phyloP scores from a whole-genome alignment of 2,888 invertebrate genomes.

The Ptilodon capucinus region DNA sequence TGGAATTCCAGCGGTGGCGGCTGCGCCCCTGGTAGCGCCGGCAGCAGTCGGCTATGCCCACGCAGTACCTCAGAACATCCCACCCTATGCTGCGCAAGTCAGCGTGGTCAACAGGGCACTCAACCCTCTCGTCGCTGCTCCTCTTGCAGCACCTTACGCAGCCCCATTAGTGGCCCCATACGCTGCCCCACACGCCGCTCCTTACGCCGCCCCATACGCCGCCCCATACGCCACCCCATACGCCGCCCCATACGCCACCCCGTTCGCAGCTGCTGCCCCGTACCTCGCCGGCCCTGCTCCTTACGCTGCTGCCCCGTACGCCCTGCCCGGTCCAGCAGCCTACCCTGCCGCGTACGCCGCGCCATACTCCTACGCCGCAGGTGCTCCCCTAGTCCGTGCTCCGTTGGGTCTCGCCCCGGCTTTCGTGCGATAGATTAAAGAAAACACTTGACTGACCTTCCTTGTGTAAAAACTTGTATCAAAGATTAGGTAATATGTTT shows the following conservation, averaged over 20 bases:
- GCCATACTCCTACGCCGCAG: conserved; percentile 33
- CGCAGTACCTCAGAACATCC: conserved; percentile 84
- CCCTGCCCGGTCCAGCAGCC: conserved; percentile 30
- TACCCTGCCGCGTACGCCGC: conserved; percentile 50
- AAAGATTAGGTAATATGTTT: conserved; percentile 35
- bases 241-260: conserved; percentile 33
- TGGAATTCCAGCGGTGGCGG: conserved; percentile 52
- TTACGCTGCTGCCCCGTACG: conserved; percentile 28
- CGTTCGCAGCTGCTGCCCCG: conserved; percentile 33
- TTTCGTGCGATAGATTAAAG: conserved; percentile 74
- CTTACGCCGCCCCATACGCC: conserved; percentile 24
- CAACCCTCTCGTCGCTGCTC: conserved; percentile 63
- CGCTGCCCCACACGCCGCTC: conserved; percentile 40
- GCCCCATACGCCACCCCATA: conserved; percentile 36
- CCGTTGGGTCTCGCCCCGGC: conserved; percentile 64
- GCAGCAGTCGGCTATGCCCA: conserved; percentile 82
- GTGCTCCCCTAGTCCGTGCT: conserved; percentile 50
- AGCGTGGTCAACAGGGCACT: conserved; percentile 78
- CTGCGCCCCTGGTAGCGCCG: conserved; percentile 75
- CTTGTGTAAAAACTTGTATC: conserved; percentile 50
- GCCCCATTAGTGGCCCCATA: conserved; percentile 39
- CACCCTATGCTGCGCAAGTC: conserved; percentile 84
- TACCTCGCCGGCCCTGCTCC: conserved; percentile 23
- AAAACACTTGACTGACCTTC: conserved; percentile 65
- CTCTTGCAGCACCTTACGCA: conserved; percentile 34